These are phyloP conservation scores for Amyelois transitella DNA, from an alignment of 1,140 invertebrate genomes.

Conservation along the genomic window DNA sequence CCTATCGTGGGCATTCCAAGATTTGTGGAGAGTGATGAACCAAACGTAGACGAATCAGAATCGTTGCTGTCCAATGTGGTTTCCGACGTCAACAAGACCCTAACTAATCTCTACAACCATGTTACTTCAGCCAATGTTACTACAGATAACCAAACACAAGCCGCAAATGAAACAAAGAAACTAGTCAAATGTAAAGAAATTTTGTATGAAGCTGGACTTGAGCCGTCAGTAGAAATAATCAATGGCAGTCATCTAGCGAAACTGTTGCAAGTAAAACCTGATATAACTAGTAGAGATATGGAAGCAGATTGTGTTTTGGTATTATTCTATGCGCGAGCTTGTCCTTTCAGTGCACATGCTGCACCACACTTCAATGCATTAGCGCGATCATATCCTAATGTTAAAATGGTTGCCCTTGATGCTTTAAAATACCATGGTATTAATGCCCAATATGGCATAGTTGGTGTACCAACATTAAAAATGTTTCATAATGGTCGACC, in stretches of 20 bases:
- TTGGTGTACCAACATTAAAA: constrained; percentile 94
- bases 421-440: constrained; percentile 89
- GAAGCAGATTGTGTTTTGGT: constrained; percentile 83
- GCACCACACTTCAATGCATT: constrained; percentile 94
- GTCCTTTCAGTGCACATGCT: constrained; percentile 91
- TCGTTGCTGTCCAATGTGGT: constrained; percentile 57
- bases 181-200: constrained; percentile 64
- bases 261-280: constrained; percentile 54
- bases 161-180: constrained; percentile 61
- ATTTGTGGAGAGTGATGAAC: constrained; percentile 36
- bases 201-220: constrained; percentile 39
- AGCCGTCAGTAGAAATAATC: constrained; percentile 61
- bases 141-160: constrained; percentile 45
- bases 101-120: constrained; percentile 56
- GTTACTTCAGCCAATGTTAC: constrained; percentile 56
- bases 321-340: constrained; percentile 92
- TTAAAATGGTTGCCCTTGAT: constrained; percentile 93
- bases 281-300: constrained; percentile 55
- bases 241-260: constrained; percentile 60
- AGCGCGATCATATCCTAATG: constrained; percentile 86
- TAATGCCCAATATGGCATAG: constrained; percentile 94
- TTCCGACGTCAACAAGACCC: constrained; percentile 60
- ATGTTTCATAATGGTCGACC: constrained; percentile 94
- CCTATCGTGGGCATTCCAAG: constrained; percentile 21
- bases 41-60: constrained; percentile 61